Conservation (phyloP, 2,888 invertebrate genomes). For the Hyppa rectilinea region DNA sequence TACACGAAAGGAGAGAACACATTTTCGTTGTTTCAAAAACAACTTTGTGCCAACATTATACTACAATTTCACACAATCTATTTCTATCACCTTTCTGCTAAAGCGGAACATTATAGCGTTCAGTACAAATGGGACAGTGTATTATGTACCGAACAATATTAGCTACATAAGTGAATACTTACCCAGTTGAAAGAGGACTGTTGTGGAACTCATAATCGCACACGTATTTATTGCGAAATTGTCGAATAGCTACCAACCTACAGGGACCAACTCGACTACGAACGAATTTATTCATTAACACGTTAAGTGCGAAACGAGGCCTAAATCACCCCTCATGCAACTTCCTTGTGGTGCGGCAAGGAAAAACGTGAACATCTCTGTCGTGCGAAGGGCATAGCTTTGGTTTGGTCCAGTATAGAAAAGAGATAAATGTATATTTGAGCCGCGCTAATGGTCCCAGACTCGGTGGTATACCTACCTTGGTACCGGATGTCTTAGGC, state of each 20-base stretch:
- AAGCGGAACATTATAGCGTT: not conserved
- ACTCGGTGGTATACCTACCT: too few relatives aligned
- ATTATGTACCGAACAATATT: constrained; percentile 4
- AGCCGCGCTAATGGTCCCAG: too few relatives aligned
- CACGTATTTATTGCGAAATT: constrained; percentile 51
- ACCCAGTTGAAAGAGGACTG: constrained; percentile 40
- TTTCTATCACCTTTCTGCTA: not conserved
- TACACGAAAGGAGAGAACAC: not conserved
- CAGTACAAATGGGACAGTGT: not conserved
- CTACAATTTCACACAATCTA: not conserved
- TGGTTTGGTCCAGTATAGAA: too few relatives aligned
- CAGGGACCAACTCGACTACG: constrained; percentile 12
- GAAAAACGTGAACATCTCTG: too few relatives aligned
- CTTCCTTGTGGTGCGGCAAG: too few relatives aligned
- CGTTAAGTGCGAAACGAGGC: too few relatives aligned
- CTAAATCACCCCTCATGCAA: too few relatives aligned
- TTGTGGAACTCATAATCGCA: constrained; percentile 11
- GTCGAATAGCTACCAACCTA: constrained; percentile 3
- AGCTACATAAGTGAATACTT: constrained; percentile 26
- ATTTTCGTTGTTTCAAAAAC: not conserved
- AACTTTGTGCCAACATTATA: not conserved
- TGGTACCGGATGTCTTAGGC: too few relatives aligned
- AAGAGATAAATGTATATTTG: too few relatives aligned
- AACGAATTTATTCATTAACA: constrained; percentile 25
- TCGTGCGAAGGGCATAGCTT: too few relatives aligned